Base-by-base conservation (phyloP, 2,888 invertebrate species). In the Ommatoiulus sabulosus region DNA sequence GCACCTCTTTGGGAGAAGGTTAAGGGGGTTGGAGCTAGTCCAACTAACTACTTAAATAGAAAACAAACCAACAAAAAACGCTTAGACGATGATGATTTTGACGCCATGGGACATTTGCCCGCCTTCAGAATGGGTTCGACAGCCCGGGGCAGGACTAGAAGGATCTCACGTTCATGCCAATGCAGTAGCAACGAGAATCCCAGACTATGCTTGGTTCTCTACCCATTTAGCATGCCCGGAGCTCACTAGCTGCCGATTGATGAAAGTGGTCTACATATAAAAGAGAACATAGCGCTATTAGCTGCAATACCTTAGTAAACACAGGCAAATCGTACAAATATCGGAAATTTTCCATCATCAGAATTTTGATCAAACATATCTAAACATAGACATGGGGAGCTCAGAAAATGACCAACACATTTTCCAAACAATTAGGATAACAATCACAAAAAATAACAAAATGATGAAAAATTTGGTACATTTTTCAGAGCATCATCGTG, bases 201-300 rank as follows among this genome's bases (percentile, higher is more conserved):
- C 15, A 5, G 43, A 24, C 72, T 52, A 85, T 17, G 17, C 44
- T 44, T 89, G 57, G n/a, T 87, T 63, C 88, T 92, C 93, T 90
- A 95, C 92, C 95, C 96, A 96, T 92, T 95, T 95, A 88, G 97
- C 97, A 91, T 95, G 95, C 89, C 97, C 97, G 92, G 96, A 95
- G 91, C 96, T 96, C 91, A 97, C 96, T 91, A 98, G 94, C 93
- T 97, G 97, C 92, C 96, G 95, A 93, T 98, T 97, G 91, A 98
- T 95, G 93, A 96, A 96, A 93, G 97, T 94, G 91, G 96, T 95
- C 95, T 97, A 95, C 94, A 95, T 94, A 89, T 87, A 84, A 89
- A 89, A 89, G 87, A 84, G 88, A 80, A 86, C 88, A 84, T 89
- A 35, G 35, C 35, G 35, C 35, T 35, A 35, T 35, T 35, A 35